Conservation (phyloP, 1,140 invertebrate species). For the Notospermus geniculatus region DNA sequence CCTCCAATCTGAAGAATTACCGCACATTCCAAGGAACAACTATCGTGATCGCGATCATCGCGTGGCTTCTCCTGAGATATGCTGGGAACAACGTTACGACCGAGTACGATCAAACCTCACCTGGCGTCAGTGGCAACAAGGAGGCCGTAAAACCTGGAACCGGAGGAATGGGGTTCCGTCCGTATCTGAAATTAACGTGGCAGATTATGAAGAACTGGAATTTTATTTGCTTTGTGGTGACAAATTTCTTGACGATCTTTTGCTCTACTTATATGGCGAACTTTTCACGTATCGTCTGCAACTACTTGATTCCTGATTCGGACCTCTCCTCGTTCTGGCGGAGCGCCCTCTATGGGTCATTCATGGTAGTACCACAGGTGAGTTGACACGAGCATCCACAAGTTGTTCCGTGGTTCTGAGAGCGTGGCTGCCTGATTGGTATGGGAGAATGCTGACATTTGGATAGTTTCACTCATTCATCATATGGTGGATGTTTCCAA, state of each 20-base stretch:
- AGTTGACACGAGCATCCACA: neutral
- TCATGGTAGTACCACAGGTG: constrained; percentile 12
- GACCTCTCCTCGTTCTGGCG: constrained; percentile 15
- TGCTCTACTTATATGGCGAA: constrained; percentile 11
- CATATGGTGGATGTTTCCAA: too few relatives aligned
- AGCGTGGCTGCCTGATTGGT: too few relatives aligned
- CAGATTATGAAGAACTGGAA: constrained; percentile 20
- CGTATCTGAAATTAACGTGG: constrained; percentile 14
- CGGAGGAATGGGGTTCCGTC: neutral
- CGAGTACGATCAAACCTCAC: constrained; percentile 32
- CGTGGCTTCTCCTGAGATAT: constrained; percentile 37
- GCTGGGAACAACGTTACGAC: constrained; percentile 40
- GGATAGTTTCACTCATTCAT: too few relatives aligned
- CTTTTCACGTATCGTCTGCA: constrained; percentile 17
- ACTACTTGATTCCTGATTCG: constrained; percentile 14
- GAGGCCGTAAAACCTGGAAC: neutral
- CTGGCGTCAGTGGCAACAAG: constrained; percentile 1
- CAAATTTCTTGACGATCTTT: constrained; percentile 13
- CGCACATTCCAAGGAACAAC: constrained; percentile 40
- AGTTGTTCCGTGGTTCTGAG: too few relatives aligned
- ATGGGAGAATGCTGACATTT: too few relatives aligned
- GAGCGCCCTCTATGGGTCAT: constrained; percentile 14
- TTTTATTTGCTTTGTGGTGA: constrained; percentile 18
- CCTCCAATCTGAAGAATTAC: constrained; percentile 44
- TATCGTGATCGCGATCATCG: constrained; percentile 36